Evolutionary conservation across 2,113 vertebrate genomes (phyloP), one percentile per base, ranked within the genome.

Genomic region (Hippocampus mohnikei): DNA sequence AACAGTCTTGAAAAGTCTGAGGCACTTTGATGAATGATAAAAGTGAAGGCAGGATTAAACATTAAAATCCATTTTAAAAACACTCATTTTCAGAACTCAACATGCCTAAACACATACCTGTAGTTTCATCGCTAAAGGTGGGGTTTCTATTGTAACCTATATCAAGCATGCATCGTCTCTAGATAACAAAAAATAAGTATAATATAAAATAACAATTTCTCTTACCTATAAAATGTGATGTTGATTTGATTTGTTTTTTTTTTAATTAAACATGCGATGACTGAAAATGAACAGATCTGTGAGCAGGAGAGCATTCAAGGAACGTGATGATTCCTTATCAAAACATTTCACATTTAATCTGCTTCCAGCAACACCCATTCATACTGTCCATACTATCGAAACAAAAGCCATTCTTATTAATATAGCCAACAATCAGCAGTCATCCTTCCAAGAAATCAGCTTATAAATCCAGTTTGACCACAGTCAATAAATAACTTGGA

Each of bases 11-110:
- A 74, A 81, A 85, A 69, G 63, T 85, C 74, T 81, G 58, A 91
- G 90, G 90, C 90, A 91, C 90, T 89, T 91, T 78, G 72, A 81
- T 69, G 60, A 78, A 61, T 79, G 64, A 84, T 73, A 74, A 80
- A 69, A 66, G 60, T 79, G 77, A 85, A 85, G 81, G 86, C 81
- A 82, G 77, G 76, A 80, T 82, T 73, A 83, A 70, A 75, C 70
- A 62, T 78, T 84, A 79, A 71, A 75, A 77, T 25, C 59, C 66
- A 33, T 73, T 72, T 73, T 66, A 66, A 55, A 78, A 79, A 71
- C 67, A 64, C 33, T 75, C 41, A 44, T 77, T 37, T 66, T 77
- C 16, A 63, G 74, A 67, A 78, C 64, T 23, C 66, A 79, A 81
- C 76, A 81, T 80, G 73, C 72, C 69, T 70, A 75, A 74, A 76